A percentile compares a stretch with the other conserved stretches of the same genome.
Evolutionary conservation across 2,113 vertebrate species (phyloP).

Genomic region (Orycteropus afer): DNA sequence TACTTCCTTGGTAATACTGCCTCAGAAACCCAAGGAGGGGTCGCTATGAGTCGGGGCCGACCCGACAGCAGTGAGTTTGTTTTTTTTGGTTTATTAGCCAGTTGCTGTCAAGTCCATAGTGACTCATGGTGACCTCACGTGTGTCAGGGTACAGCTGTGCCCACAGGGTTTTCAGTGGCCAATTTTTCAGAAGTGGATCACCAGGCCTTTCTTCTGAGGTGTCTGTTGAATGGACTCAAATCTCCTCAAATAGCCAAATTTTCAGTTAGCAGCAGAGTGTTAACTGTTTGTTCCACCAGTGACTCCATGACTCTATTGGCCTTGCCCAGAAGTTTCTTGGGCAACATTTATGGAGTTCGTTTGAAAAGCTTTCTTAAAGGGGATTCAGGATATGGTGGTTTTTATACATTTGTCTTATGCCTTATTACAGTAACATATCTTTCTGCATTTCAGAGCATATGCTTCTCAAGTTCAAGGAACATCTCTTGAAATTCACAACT

Average conservation of each 20-base stretch:
- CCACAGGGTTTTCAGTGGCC: neutral
- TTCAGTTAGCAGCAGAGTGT: neutral
- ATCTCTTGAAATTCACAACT: slow-evolving; percentile 25
- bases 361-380: neutral
- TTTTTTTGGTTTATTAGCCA: neutral
- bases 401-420: neutral
- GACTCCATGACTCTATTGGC: neutral
- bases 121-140: neutral
- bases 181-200: neutral
- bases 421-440: neutral
- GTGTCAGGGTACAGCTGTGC: neutral
- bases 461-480: slow-evolving; percentile 3
- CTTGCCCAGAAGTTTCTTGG: neutral
- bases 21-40: no score
- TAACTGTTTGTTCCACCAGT: neutral
- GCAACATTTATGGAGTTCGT: neutral
- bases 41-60: neutral
- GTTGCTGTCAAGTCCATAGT: neutral
- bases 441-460: neutral
- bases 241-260: neutral
- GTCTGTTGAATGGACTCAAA: neutral
- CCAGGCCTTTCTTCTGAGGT: neutral
- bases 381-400: neutral
- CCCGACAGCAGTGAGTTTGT: neutral
- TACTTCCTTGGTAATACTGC: no score